Base-by-base conservation (phyloP, 2,888 invertebrate species). In the Zygaena filipendulae region DNA sequence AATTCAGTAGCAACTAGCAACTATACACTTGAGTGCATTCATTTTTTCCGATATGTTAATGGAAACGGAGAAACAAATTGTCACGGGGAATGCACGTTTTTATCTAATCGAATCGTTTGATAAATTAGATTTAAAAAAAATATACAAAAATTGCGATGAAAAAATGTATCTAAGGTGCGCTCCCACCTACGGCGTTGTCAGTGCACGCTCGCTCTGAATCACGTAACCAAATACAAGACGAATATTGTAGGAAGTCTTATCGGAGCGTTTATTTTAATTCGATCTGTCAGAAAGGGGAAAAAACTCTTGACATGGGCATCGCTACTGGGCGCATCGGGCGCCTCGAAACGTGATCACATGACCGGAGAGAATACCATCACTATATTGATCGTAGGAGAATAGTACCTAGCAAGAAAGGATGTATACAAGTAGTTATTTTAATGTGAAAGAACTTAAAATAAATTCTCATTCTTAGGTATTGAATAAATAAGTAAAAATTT, bases 191-290 rank as follows among this genome's bases (percentile, higher is more conserved):
- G 42, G 66, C 55, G 71, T 69, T 77, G 71, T 72, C 74, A 67
- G 58, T 63, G 67, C 52, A 53, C 63, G 63, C 68, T 68, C n/a
- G n/a, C n/a, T 61, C 52, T 59, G 57, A 58, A 51, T 66, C 71
- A 67, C 71, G 75, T 67, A 75, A 74, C 75, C 67, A 69, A 75
- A 79, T 72, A 77, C 66, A 70, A 64, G 66, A 62, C 63, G 64
- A 70, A 66, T 64, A 64, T 63, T 71, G 61, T 68, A 67, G 64
- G 66, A 71, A 67, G 72, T 64, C 59, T 64, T 74, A 72, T 72
- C 72, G 62, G 52, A 72, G 62, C 79, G 74, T 77, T 79, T 79
- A 79, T 75, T 77, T 74, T 79, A 79, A 79, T 79, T 75, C 62
- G 75, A 75, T 72, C 74, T 79, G 79, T 79, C 79, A 75, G 77